Evolutionary conservation across 2,888 invertebrate genomes (phyloP).

Genomic region (Eulithis testata): DNA sequence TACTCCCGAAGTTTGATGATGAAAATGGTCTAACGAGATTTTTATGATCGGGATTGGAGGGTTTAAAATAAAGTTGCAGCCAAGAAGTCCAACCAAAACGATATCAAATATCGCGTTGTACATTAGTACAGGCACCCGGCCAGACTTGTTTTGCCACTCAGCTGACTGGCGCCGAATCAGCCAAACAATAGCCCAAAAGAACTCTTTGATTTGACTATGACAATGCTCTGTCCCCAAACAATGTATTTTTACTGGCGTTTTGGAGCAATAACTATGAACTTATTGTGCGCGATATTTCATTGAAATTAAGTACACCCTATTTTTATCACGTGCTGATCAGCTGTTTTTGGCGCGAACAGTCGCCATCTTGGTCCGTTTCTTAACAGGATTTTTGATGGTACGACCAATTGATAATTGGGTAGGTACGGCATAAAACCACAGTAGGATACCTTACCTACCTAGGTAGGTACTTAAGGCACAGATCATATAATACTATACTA

Average conservation of each 20-base stretch:
- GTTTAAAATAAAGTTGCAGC: not conserved
- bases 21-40: too few relatives aligned
- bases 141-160: slow-evolving; percentile 37
- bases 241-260: slow-evolving; percentile 26
- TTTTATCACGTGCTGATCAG: slow-evolving; percentile 32
- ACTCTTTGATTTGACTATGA: slow-evolving; percentile 22
- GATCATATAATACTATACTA: too few relatives aligned
- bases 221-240: slow-evolving; percentile 23
- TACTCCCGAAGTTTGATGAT: too few relatives aligned
- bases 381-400: slow-evolving; percentile 11
- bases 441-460: too few relatives aligned
- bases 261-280: slow-evolving; percentile 17
- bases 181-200: slow-evolving; percentile 31
- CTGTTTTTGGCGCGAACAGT: slow-evolving; percentile 31
- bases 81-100: slow-evolving; percentile 17
- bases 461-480: too few relatives aligned
- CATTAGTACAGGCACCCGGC: slow-evolving; percentile 29
- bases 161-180: slow-evolving; percentile 45
- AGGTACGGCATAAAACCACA: too few relatives aligned
- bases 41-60: too few relatives aligned
- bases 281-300: slow-evolving; percentile 14
- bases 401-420: too few relatives aligned
- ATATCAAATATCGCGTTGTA: slow-evolving; percentile 18
- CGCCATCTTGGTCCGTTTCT: slow-evolving; percentile 20
- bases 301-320: slow-evolving; percentile 12